A percentile compares a stretch with the other conserved stretches of the same genome.
These are phyloP conservation scores for Ophraella communa DNA, from an alignment of 2,888 invertebrate species.

Conservation along the genomic window DNA sequence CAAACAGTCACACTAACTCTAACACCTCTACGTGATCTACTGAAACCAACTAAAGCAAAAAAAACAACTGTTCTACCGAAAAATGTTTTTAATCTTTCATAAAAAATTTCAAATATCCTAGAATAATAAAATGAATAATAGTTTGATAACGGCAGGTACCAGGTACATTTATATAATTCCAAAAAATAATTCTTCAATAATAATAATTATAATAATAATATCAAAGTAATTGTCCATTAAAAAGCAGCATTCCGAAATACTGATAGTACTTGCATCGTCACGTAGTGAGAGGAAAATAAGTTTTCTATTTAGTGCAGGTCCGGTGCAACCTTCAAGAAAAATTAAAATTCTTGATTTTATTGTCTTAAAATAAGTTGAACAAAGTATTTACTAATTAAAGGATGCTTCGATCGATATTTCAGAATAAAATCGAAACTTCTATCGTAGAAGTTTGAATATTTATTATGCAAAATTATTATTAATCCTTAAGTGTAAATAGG, in stretches of 20 bases:
- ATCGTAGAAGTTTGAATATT: too few relatives aligned
- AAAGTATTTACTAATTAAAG: too few relatives aligned
- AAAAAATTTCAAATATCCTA: background rate
- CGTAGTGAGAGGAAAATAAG: background rate
- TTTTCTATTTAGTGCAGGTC: background rate
- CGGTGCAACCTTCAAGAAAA: background rate
- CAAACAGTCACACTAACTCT: too few relatives aligned
- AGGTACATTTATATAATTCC: conserved; percentile 1
- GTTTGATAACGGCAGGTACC: conserved; percentile 5
- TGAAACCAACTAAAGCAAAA: background rate
- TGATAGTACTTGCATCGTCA: background rate
- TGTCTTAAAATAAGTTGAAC: too few relatives aligned
- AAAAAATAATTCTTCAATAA: background rate
- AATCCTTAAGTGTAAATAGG: too few relatives aligned
- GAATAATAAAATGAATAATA: conserved; percentile 4
- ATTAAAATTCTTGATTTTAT: too few relatives aligned
- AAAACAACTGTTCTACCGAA: background rate
- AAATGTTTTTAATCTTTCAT: background rate
- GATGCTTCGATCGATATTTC: too few relatives aligned
- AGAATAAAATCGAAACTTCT: too few relatives aligned
- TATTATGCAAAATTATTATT: too few relatives aligned
- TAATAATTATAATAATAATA: background rate
- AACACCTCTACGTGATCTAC: background rate
- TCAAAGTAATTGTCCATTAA: background rate
- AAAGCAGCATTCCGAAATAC: background rate